Evolutionary conservation across 2,888 invertebrate genomes (phyloP).

Genomic region (Hirtodrosophila duncani): DNA sequence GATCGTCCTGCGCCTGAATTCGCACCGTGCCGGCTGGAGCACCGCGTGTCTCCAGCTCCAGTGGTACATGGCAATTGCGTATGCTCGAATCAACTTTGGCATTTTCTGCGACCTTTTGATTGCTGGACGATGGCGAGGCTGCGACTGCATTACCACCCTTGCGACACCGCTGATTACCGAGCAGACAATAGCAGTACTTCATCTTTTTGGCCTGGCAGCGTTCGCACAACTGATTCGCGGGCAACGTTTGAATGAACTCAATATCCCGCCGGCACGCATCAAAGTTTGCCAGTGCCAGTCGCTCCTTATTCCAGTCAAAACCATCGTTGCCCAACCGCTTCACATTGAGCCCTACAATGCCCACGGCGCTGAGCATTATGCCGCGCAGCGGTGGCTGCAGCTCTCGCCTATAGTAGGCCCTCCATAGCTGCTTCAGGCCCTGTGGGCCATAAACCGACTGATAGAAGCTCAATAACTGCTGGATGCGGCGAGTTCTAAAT

Average conservation of each 20-base stretch:
- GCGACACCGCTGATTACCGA: constrained; percentile 65
- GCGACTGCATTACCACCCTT: constrained; percentile 29
- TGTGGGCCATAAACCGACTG: constrained; percentile 82
- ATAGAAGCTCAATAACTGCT: constrained; percentile 83
- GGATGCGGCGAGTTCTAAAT: constrained; percentile 82
- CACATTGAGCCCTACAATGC: constrained; percentile 79
- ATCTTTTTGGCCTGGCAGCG: constrained; percentile 66
- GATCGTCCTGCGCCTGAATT: constrained; percentile 56
- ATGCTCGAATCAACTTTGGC: constrained; percentile 77
- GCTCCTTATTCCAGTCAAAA: constrained; percentile 83
- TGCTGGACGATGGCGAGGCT: background rate
- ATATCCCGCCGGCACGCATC: constrained; percentile 81
- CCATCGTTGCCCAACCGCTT: constrained; percentile 77
- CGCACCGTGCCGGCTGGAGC: constrained; percentile 38
- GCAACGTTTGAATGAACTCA: constrained; percentile 80
- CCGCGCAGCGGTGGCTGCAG: constrained; percentile 79
- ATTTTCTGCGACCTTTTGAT: constrained; percentile 22
- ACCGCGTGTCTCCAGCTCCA: constrained; percentile 21
- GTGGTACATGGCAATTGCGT: constrained; percentile 77
- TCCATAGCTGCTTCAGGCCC: constrained; percentile 81
- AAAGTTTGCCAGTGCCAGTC: constrained; percentile 81
- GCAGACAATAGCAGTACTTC: constrained; percentile 70
- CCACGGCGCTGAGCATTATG: constrained; percentile 81
- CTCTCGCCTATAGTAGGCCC: constrained; percentile 70
- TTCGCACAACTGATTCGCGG: constrained; percentile 79